Evolutionary conservation across 2,797 vertebrate genomes (phyloP), one percentile per base, ranked within the genome.

Genomic region (Eptatretus atami): DNA sequence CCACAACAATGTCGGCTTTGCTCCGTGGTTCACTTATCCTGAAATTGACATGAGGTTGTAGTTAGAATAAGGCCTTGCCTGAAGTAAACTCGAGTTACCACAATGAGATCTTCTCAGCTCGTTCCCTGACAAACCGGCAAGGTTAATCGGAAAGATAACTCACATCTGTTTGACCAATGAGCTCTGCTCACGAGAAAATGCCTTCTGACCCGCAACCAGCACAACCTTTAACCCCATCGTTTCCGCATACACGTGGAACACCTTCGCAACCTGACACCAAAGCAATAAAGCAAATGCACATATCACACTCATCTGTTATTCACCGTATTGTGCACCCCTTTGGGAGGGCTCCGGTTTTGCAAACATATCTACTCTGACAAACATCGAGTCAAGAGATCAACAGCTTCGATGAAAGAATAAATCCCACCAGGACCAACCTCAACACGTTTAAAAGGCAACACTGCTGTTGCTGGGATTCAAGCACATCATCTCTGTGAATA

Each of bases 1-100:
- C 83, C 68, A 98, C 82, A 1, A 93, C 74, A 0, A 98, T 81
- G 70, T 98, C 90, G 6, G 83, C 87, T 69, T 84, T 69, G 71
- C 82, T 82, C 68, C 76, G 71, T 65, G 73, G 79, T 13, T 66
- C 67, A 0, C 69, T 71, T 12, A 67, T 68, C 54, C 66, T 66
- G 15, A 2, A 24, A 19, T 6, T 15, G 53, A 11, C n/a, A 52
- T 61, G 52, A 63, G n/a, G 44, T 19, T 31, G 52, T 61, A 65
- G 77, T 80, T 67, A n/a, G 67, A 68, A 63, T 66, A 53, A 14
- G 25, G 15, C 25, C 53, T 13, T 53, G 15, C 19, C 10, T 14
- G 12, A 12, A 12, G 63, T 11, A 24, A 25, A 64, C 8, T 12
- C 19, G 52, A 12, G 11, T n/a, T 8, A 69, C 52, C n/a, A 53